A percentile compares a stretch with the other conserved stretches of the same genome.
Conservation (phyloP, 2,797 vertebrate species). For the Parauchenoglanis ngamensis region DNA sequence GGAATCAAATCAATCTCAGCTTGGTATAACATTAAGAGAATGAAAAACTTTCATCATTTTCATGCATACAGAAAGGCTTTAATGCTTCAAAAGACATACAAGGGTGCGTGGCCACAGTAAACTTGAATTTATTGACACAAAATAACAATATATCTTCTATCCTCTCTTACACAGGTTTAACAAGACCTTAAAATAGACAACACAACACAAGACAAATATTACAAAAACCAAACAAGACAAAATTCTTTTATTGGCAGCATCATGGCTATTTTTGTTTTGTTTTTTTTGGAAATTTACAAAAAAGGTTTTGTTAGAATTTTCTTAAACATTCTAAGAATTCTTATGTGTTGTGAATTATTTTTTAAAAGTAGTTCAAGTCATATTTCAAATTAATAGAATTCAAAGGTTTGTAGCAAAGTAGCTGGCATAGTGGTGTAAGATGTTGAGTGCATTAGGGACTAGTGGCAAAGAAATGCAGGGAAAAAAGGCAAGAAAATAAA, state of each 20-base stretch:
- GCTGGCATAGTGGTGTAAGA: conserved; percentile 84
- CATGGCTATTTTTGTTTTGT: conserved; percentile 60
- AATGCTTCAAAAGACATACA: conserved; percentile 88
- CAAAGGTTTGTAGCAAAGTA: conserved; percentile 79
- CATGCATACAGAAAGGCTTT: conserved; percentile 86
- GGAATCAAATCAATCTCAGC: conserved; percentile 61
- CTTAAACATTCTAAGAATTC: conserved; percentile 65
- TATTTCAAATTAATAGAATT: conserved; percentile 70
- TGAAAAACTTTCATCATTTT: conserved; percentile 80
- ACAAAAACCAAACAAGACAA: conserved; percentile 70
- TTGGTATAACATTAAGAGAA: conserved; percentile 71
- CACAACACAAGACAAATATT: conserved; percentile 65
- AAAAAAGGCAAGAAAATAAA: background rate
- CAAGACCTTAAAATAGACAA: conserved; percentile 77
- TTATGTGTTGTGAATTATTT: conserved; percentile 71
- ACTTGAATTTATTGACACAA: conserved; percentile 93
- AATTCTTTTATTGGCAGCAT: conserved; percentile 69
- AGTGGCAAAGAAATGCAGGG: conserved; percentile 62
- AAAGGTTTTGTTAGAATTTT: conserved; percentile 45
- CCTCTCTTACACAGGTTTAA: conserved; percentile 91
- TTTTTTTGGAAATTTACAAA: conserved; percentile 72
- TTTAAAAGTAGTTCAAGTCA: conserved; percentile 83
- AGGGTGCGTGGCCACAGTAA: conserved; percentile 89
- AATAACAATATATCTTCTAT: conserved; percentile 84
- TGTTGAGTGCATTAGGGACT: conserved; percentile 77